phyloP scores from a whole-genome alignment of 1,140 invertebrate genomes.

The Drosophila lacertosa region DNA sequence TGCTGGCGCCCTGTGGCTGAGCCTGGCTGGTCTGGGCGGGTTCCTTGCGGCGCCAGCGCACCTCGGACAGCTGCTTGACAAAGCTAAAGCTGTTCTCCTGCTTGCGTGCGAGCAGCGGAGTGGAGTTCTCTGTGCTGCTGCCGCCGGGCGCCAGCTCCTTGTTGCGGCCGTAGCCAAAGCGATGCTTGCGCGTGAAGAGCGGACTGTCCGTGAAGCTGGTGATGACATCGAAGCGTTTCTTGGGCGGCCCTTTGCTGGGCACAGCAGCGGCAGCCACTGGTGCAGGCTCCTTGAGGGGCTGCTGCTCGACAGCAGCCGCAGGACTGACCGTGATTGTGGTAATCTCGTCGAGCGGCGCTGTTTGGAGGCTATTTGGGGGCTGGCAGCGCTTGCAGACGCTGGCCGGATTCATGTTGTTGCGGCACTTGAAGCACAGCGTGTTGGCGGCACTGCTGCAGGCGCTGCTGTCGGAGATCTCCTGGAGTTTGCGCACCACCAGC shows the following conservation, averaged over 20 bases:
- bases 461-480: constrained; percentile 81
- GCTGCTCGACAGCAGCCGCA: constrained; percentile 12
- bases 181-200: constrained; percentile 83
- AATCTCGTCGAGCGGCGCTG: constrained; percentile 60
- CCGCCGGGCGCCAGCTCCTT: constrained; percentile 52
- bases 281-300: constrained; percentile 44
- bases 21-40: constrained; percentile 10
- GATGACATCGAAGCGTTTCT: constrained; percentile 79
- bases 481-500: constrained; percentile 72
- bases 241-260: constrained; percentile 45
- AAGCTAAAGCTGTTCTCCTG: constrained; percentile 81
- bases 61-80: constrained; percentile 80
- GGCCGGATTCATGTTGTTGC: constrained; percentile 73
- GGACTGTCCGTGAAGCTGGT: constrained; percentile 84
- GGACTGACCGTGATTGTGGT: constrained; percentile 14
- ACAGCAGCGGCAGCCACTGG: background rate
- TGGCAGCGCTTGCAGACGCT: constrained; percentile 76
- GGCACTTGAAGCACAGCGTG: constrained; percentile 74
- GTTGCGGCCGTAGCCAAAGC: constrained; percentile 73
- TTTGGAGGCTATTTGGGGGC: constrained; percentile 5
- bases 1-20: constrained; percentile 46
- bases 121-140: constrained; percentile 62
- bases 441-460: constrained; percentile 74
- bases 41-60: constrained; percentile 71
- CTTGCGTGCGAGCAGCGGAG: constrained; percentile 71